Conservation (phyloP, 2,888 invertebrate species). For the Ischnura elegans region DNA sequence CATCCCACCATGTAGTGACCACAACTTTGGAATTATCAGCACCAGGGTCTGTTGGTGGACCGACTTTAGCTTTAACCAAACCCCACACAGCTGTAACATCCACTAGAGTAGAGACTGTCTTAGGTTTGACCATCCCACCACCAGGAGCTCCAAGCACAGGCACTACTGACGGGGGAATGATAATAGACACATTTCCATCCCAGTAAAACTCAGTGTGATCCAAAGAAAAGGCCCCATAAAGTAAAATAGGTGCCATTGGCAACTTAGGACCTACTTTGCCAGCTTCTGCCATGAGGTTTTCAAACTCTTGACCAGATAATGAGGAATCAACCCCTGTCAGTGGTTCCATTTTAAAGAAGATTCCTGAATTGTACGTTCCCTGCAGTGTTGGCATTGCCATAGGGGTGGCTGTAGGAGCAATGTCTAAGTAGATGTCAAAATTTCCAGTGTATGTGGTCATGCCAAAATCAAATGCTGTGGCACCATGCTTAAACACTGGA, state of each 20-base stretch:
- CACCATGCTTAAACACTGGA: constrained; percentile 45
- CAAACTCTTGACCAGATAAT: not conserved
- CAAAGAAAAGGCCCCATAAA: constrained; percentile 50
- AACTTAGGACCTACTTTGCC: not conserved
- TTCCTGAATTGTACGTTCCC: constrained; percentile 51
- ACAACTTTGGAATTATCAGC: not conserved
- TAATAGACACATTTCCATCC: constrained; percentile 65
- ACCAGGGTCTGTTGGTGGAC: not conserved
- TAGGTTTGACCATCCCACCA: not conserved
- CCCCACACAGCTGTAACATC: constrained; percentile 26
- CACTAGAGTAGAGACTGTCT: not conserved
- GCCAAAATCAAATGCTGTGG: constrained; percentile 37
- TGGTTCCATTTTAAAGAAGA: not conserved
- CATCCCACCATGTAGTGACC: constrained; percentile 53
- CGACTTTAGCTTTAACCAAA: constrained; percentile 2
- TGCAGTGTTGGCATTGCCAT: not conserved
- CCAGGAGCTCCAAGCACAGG: not conserved
- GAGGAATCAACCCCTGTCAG: not conserved
- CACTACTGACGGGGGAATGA: not conserved
- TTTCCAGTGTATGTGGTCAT: not conserved
- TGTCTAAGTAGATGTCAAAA: constrained; percentile 9
- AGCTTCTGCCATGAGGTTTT: not conserved
- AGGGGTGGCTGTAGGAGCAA: not conserved
- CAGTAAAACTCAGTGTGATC: constrained; percentile 52
- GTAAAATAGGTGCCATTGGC: constrained; percentile 51